Evolutionary conservation across 1,140 invertebrate species (phyloP).

Genomic region (Cyclargus thomasi): DNA sequence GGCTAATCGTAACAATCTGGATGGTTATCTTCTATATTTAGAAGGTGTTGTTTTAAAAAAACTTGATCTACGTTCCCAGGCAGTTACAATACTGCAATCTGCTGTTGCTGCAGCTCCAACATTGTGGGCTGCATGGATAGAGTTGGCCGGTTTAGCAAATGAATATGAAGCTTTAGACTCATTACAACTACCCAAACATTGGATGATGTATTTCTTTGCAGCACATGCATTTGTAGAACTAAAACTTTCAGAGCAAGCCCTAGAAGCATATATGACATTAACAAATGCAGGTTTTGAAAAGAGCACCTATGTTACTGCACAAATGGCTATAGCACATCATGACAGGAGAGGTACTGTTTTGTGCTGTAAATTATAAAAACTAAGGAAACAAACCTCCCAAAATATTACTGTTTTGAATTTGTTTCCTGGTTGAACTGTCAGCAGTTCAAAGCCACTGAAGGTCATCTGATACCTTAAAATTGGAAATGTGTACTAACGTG

Average conservation of each 20-base stretch:
- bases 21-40: slow-evolving; percentile 92
- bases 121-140: slow-evolving; percentile 95
- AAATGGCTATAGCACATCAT: slow-evolving; percentile 94
- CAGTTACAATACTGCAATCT: slow-evolving; percentile 84
- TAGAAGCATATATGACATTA: slow-evolving; percentile 87
- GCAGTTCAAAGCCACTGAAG: no score
- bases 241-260: slow-evolving; percentile 92
- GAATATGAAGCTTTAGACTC: slow-evolving; percentile 84
- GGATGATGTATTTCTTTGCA: slow-evolving; percentile 96
- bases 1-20: slow-evolving; percentile 81
- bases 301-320: slow-evolving; percentile 92
- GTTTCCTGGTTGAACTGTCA: no score
- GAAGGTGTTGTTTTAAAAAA: slow-evolving; percentile 95
- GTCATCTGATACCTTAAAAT: no score
- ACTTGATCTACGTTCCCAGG: slow-evolving; percentile 82
- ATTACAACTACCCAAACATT: slow-evolving; percentile 88
- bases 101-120: slow-evolving; percentile 86
- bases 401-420: no score
- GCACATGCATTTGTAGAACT: slow-evolving; percentile 94
- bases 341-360: slow-evolving; percentile 87
- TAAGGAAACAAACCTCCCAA: no score
- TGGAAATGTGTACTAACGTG: no score
- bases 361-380: no score
- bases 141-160: slow-evolving; percentile 89
- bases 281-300: slow-evolving; percentile 88